Evolutionary conservation across 2,888 invertebrate species (phyloP), one percentile per base, ranked within the genome.

Genomic region (Drosophila ustulata): DNA sequence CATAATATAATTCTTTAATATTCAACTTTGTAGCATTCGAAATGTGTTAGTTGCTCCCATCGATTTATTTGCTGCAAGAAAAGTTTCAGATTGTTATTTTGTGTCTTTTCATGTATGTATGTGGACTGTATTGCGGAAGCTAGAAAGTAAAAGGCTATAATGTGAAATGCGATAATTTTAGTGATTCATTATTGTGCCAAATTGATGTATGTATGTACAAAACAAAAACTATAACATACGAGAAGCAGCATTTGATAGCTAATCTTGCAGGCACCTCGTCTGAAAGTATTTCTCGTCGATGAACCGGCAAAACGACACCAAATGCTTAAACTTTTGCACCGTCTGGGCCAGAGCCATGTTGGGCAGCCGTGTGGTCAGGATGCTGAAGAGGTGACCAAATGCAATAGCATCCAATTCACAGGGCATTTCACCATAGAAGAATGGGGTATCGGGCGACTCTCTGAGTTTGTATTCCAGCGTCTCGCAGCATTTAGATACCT

Each of bases 381-480:
- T 96, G 0, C 98, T 97, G 93, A 96, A 99, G n/a, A 99, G 94
- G 93, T 99, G 99, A 0, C 99, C 99, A 93, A 98, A 99, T 0
- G 98, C 97, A 37, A 99, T 93, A 2, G 99, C 99, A 93, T 99
- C 99, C 72, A 99, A 93, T 93, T 99, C 99, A 32, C 98, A 98
- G 0, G 98, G 98, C 58, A 97, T 93, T 63, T 95, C 94, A 6
- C 96, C 96, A 92, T 96, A 98, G 93, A 99, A 98, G 91, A 75
- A 91, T 0, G 82, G 75, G 3, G 95, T 98, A 47, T 95, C 94
- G 61, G 95, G 95, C 1, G 86, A 79, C 25, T 95, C 95, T 5
- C 96, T 97, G 0, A 99, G 93, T 73, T 98, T 95, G 81, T 96
- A 96, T 51, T 97, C 96, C 4, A 99, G 93, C 0, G 98, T 96